Evolutionary conservation across 2,113 vertebrate species (phyloP), one percentile per base, ranked within the genome.

Genomic region (Bothrops jararaca): DNA sequence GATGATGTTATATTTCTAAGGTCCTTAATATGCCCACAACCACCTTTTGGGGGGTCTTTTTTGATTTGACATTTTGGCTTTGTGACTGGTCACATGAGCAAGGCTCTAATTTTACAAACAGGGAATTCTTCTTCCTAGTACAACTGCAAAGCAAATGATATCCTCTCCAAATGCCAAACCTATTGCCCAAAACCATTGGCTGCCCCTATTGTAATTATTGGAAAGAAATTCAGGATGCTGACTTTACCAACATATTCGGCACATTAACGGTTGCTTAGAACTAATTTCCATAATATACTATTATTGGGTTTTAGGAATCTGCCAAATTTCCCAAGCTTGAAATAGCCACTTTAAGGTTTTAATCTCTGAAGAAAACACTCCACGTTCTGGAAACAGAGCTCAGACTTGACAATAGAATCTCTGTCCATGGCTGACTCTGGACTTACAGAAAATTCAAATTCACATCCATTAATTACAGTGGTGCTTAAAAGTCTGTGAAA

Each of bases 201-300:
- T 80, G 34, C 18, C 15, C 34, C 18, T 80, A 20, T 18, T 39
- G 18, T 39, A 39, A 80, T 34, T 39, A 39, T 39, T 80, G 34
- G 69, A 80, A 80, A 80, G 69, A 39, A 80, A 39, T 39, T 39
- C 18, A 80, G 34, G 18, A 80, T 80, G 34, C 34, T 39, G 34
- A 39, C 15, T 80, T 80, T 89, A 57, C 80, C 23, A 20, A 86
- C 89, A 23, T 29, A 85, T 13, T 39, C 11, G 50, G 45, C 50
- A 20, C 12, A 22, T 24, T 24, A 52, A 87, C 15, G 42, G 26
- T 42, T 56, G 34, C 48, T 42, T 42, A 90, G 34, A 54, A 58
- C 64, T 92, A 69, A 92, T 90, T 87, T 90, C 92, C 89, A 90
- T 50, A 93, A 80, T 80, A 39, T 39, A 80, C 34, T 80, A 39